Evolutionary conservation across 2,888 invertebrate species (phyloP).

Genomic region (Drosophila setosimentum): DNA sequence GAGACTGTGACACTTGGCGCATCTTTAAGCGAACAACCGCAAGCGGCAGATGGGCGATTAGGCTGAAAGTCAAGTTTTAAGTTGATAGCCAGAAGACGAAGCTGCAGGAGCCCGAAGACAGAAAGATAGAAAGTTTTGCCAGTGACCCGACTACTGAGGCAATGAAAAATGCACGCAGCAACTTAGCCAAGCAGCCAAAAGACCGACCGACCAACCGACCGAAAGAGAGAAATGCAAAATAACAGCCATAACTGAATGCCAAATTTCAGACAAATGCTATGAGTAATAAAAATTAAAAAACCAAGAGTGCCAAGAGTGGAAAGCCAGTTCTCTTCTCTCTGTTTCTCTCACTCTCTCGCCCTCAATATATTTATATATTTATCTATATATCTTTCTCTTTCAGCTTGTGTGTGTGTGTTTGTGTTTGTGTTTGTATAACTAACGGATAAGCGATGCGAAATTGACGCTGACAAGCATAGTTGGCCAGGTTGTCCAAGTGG

Average conservation of each 20-base stretch:
- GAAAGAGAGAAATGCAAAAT: slow-evolving; percentile 66
- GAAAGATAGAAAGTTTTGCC: slow-evolving; percentile 73
- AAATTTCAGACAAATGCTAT: slow-evolving; percentile 66
- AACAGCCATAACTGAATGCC: slow-evolving; percentile 70
- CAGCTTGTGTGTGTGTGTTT: not conserved
- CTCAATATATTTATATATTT: slow-evolving; percentile 1
- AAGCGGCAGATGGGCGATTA: slow-evolving; percentile 70
- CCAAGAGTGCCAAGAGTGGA: slow-evolving; percentile 57
- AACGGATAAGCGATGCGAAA: slow-evolving; percentile 74
- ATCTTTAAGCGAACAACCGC: slow-evolving; percentile 66
- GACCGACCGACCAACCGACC: slow-evolving; percentile 21
- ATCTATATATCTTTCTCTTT: not conserved
- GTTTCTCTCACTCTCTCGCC: not conserved
- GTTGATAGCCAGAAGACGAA: slow-evolving; percentile 52
- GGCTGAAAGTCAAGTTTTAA: slow-evolving; percentile 60
- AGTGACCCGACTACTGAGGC: slow-evolving; percentile 76
- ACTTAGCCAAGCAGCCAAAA: slow-evolving; percentile 30
- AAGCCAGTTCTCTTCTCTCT: slow-evolving; percentile 38
- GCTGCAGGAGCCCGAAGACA: slow-evolving; percentile 34
- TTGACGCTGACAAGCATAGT: slow-evolving; percentile 78
- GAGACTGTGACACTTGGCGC: slow-evolving; percentile 68
- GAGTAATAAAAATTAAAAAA: slow-evolving; percentile 74
- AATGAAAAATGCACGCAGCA: slow-evolving; percentile 68
- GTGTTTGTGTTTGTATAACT: slow-evolving; percentile 50
- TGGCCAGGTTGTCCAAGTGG: slow-evolving; percentile 41